Evolutionary conservation across 2,113 vertebrate genomes (phyloP).

Genomic region (Nanger granti): DNA sequence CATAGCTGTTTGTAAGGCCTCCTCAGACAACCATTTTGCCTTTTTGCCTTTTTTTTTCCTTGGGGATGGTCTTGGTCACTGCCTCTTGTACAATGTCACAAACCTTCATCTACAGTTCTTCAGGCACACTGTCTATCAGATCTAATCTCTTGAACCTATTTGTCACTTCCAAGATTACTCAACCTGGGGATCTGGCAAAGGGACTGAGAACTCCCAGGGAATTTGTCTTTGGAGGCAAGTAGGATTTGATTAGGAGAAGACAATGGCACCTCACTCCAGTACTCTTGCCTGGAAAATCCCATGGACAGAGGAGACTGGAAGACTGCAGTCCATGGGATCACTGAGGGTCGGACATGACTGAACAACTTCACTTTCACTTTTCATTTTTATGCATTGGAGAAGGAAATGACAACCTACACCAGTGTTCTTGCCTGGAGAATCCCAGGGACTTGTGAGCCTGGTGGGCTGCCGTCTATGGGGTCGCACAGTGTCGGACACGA

Average conservation of each 20-base stretch:
- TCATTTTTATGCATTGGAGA: too few relatives aligned
- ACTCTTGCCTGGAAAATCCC: too few relatives aligned
- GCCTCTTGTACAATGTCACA: neutral
- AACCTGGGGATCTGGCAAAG: neutral
- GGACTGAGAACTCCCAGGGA: neutral
- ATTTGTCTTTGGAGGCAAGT: neutral
- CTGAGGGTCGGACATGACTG: too few relatives aligned
- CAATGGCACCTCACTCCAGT: too few relatives aligned
- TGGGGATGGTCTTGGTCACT: neutral
- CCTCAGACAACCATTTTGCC: neutral
- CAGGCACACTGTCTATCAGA: neutral
- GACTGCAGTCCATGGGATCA: too few relatives aligned
- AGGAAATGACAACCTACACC: too few relatives aligned
- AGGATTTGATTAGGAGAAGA: neutral
- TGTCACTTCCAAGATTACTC: neutral
- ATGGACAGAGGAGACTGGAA: too few relatives aligned
- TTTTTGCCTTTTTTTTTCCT: neutral
- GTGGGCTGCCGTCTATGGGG: too few relatives aligned
- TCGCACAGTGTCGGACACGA: too few relatives aligned
- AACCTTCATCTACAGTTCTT: neutral
- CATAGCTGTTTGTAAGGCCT: neutral
- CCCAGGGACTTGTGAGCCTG: too few relatives aligned
- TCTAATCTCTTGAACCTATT: neutral
- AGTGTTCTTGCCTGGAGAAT: too few relatives aligned
- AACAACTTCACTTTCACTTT: too few relatives aligned